Evolutionary conservation across 2,888 invertebrate genomes (phyloP).

Genomic region (Rhagonycha lutea): DNA sequence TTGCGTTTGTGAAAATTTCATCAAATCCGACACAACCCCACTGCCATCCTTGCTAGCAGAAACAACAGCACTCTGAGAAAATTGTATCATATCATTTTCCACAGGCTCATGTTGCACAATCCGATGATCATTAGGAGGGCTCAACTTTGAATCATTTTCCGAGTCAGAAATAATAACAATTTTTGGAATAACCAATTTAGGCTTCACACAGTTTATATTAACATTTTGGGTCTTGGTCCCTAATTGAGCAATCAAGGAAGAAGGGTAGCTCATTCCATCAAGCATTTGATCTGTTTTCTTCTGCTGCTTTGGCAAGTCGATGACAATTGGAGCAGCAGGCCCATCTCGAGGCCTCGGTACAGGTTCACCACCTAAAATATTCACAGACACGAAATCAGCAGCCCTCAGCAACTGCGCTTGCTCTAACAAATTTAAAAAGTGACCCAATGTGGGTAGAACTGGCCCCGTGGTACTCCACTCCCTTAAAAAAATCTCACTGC

Average conservation of each 20-base stretch:
- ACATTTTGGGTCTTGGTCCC: constrained; percentile 1
- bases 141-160: constrained; percentile 7
- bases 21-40: constrained; percentile 34
- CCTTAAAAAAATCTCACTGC: constrained; percentile 76
- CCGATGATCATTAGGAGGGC: background rate
- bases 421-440: constrained; percentile 66
- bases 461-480: constrained; percentile 88
- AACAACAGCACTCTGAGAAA: constrained; percentile 48
- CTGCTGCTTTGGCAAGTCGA: constrained; percentile 37
- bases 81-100: constrained; percentile 38
- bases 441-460: constrained; percentile 70
- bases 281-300: constrained; percentile 36
- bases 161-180: constrained; percentile 41
- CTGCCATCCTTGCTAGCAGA: background rate
- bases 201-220: background rate
- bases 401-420: constrained; percentile 73
- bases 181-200: constrained; percentile 37
- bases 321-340: constrained; percentile 67
- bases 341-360: constrained; percentile 67
- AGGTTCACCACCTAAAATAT: constrained; percentile 61
- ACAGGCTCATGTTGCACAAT: background rate
- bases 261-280: constrained; percentile 50
- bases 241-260: constrained; percentile 35
- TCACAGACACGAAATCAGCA: constrained; percentile 74
- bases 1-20: constrained; percentile 29